Evolutionary conservation across 2,888 invertebrate genomes (phyloP), one percentile per base, ranked within the genome.

Genomic region (Andrena fulva): DNA sequence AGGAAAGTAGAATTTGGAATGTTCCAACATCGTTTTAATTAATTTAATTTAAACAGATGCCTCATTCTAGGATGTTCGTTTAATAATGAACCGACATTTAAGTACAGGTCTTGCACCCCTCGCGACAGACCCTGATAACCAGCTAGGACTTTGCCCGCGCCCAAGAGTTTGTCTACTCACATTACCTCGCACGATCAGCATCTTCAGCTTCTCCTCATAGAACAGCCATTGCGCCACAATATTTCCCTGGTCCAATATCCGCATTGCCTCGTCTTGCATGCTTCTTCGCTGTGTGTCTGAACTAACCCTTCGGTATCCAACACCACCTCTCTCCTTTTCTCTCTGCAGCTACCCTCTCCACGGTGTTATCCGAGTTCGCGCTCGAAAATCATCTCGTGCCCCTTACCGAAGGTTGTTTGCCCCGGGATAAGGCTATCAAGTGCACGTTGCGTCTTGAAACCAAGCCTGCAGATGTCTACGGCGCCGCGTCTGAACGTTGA

Each of bases 401-500:
- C 78, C 68, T 69, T 31, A 76, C 77, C 63, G 60, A 31, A 60
- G 64, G 87, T 84, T 90, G 89, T 90, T 91, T 90, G 90, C 92
- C 89, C 82, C 80, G 88, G 91, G 91, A 92, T 92, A 91, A 90
- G 91, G 91, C 93, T 91, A 93, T 93, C 93, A 93, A 93, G 90
- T 91, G 91, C 93, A 93, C 91, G 91, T 90, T 91, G 90, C 84
- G 90, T 89, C 87, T 86, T 79, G 59, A 33, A 71, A 54, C 56
- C 48, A 70, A 77, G 72, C 54, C 64, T 56, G 7, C 35, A 54
- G 60, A 33, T 33, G 54, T 35, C 74, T 66, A 56, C 42, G 52
- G 42, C 12, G 42, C 42, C 42, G 16, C 16, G 42, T 42, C 42
- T 42, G 42, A 42, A 42, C 42, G 42, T 16, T 42, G 42, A 5